Conservation (phyloP, 2,113 vertebrate genomes). For the Hoplias malabaricus region DNA sequence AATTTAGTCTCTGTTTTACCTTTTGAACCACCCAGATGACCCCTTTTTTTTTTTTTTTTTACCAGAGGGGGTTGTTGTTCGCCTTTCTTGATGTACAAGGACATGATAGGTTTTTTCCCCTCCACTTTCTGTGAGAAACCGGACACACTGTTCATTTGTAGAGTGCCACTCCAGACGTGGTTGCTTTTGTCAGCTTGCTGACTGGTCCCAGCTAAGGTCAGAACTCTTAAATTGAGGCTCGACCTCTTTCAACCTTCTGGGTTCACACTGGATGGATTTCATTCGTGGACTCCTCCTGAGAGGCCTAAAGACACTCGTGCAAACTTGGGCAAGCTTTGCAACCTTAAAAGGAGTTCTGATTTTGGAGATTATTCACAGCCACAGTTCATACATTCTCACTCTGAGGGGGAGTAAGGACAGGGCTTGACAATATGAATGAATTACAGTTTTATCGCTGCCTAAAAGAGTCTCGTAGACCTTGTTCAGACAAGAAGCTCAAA, state of each 20-base stretch:
- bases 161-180: constrained; percentile 30
- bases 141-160: constrained; percentile 51
- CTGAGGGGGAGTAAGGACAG: too few species aligned
- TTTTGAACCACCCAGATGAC: constrained; percentile 51
- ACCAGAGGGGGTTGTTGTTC: constrained; percentile 47
- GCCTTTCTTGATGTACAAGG: constrained; percentile 55
- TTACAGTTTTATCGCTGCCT: too few species aligned
- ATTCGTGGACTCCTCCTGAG: background rate
- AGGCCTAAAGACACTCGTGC: background rate
- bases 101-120: constrained; percentile 60
- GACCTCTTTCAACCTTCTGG: constrained; percentile 10
- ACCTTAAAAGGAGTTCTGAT: background rate
- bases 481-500: too few species aligned
- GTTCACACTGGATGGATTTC: background rate
- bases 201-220: constrained; percentile 21
- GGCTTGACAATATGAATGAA: too few species aligned
- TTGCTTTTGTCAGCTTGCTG: constrained; percentile 48
- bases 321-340: too few species aligned
- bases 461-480: too few species aligned
- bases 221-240: constrained; percentile 40
- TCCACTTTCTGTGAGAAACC: background rate
- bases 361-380: too few species aligned
- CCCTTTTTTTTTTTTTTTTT: constrained; percentile 42
- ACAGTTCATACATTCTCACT: too few species aligned
- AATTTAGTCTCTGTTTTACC: constrained; percentile 62